Evolutionary conservation across 2,113 vertebrate species (phyloP).

Genomic region (Nerophis lumbriciformis): DNA sequence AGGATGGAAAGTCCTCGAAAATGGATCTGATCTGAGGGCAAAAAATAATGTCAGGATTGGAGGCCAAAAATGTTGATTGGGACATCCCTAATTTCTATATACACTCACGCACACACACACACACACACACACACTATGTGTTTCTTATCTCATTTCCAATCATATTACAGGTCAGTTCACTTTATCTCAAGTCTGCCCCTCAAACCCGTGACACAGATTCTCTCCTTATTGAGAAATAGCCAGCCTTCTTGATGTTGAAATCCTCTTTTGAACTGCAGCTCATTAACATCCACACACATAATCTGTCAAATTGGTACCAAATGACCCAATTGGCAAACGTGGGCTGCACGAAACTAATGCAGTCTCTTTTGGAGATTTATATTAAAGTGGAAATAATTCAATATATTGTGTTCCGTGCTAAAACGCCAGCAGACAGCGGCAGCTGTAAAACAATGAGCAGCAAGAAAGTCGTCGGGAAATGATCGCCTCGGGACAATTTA

Average conservation of each 20-base stretch:
- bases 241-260: constrained; percentile 57
- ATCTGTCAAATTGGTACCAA: constrained; percentile 63
- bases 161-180: background rate
- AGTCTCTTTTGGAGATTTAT: constrained; percentile 44
- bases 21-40: too few relatives aligned
- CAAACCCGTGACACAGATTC: constrained; percentile 50
- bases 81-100: too few relatives aligned
- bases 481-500: background rate
- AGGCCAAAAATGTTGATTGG: too few relatives aligned
- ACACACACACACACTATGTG: too few relatives aligned
- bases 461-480: background rate
- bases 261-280: constrained; percentile 67
- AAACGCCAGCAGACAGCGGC: constrained; percentile 24
- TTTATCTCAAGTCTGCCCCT: constrained; percentile 13
- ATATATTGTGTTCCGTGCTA: constrained; percentile 22
- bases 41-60: too few relatives aligned
- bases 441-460: constrained; percentile 3
- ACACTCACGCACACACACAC: too few relatives aligned
- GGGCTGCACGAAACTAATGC: constrained; percentile 45
- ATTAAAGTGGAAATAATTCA: constrained; percentile 36
- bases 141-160: background rate
- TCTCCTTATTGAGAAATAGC: constrained; percentile 44
- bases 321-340: constrained; percentile 42
- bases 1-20: too few relatives aligned
- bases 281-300: constrained; percentile 70